Base-by-base conservation (phyloP, 2,113 vertebrate genomes). In the Phyllopteryx taeniolatus region DNA sequence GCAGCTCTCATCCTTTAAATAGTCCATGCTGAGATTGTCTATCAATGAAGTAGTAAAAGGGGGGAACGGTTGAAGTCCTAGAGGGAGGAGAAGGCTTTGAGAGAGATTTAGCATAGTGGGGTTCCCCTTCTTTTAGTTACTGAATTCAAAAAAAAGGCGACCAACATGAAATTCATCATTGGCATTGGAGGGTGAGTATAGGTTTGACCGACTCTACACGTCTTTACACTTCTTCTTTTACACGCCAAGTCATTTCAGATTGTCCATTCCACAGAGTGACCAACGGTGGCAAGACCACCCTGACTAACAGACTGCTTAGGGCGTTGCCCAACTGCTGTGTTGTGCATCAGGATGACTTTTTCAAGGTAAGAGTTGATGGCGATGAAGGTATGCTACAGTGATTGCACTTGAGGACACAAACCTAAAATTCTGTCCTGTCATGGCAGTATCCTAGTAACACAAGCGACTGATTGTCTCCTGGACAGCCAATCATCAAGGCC, bases 261-360 rank as follows among this genome's bases (percentile, higher is more conserved):
- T 22, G 17, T 57, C 0, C 70, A 84, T 83, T 62, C 15, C 15
- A 9, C 87, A 94, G 93, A 62, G 91, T 94, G 86, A 94, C 93
- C 86, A 94, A 94, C 85, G 93, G 93, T 89, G 93, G 93, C 51
- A 94, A 94, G 86, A 94, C 93, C 76, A 94, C 93, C 66, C 49
- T 94, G 85, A 94, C 93, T 39, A 90, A 90, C 56, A 88, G 79
- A 79, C 89, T 94, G 15, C 61, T 92, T 69, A 89, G 90, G 80
- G 87, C 81, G 65, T 85, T 94, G 71, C 93, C 93, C 35, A 94
- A 94, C 79, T 93, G 93, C 78, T 94, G 93, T 70, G 93, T 94
- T 27, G 88, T 94, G 61, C 93, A 94, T 80, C 93, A 94, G 81
- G 93, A 94, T 80, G 91, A 93, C 87, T 94, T 94, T 70, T 94